phyloP scores from a whole-genome alignment of 1,140 invertebrate genomes.

The Vollenhovia emeryi region DNA sequence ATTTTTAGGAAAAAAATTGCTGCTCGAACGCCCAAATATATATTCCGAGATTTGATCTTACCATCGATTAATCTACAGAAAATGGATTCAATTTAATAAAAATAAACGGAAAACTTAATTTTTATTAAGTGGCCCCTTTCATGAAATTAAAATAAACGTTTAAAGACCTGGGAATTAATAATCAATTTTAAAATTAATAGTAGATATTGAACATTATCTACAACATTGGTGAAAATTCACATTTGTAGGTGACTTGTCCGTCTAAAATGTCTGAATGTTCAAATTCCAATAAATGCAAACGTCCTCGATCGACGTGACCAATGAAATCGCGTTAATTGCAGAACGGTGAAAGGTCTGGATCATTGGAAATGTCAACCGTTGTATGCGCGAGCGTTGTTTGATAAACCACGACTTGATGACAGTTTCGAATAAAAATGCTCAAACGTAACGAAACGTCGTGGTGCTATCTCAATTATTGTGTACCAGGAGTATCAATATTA shows the following conservation, averaged over 20 bases:
- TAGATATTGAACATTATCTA: neutral
- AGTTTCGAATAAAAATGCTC: neutral
- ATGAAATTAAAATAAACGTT: neutral
- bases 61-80: neutral
- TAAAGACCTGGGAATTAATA: too few species aligned
- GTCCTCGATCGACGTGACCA: neutral
- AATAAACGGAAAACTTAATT: neutral
- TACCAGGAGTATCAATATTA: neutral
- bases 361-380: constrained; percentile 63
- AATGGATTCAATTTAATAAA: neutral
- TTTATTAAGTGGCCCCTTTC: neutral
- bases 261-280: neutral
- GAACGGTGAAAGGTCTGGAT: constrained; percentile 64
- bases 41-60: neutral
- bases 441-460: neutral
- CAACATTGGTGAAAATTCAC: neutral
- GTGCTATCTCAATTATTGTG: neutral
- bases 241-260: neutral
- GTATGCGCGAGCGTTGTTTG: constrained; percentile 32
- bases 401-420: constrained; percentile 49
- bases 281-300: constrained; percentile 3
- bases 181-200: neutral
- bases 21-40: neutral
- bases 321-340: constrained; percentile 55
- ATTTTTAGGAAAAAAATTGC: too few species aligned